Conservation (phyloP, 2,113 vertebrate genomes). For the Psophia crepitans region DNA sequence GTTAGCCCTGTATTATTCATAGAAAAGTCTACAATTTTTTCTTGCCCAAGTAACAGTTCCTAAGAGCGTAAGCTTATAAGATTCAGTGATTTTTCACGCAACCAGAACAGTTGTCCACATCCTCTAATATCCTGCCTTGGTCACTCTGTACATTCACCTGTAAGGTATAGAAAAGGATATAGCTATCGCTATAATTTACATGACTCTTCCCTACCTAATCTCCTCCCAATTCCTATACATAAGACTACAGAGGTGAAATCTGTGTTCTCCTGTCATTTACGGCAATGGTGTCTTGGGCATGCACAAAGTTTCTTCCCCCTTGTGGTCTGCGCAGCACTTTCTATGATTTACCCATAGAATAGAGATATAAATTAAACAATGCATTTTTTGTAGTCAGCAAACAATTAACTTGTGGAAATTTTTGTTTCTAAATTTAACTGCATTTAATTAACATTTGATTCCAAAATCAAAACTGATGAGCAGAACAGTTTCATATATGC, state of each 20-base stretch:
- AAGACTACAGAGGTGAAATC: neutral
- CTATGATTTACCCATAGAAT: neutral
- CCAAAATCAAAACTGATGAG: neutral
- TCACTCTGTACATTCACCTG: neutral
- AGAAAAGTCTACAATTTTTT: too few relatives aligned
- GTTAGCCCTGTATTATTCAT: neutral
- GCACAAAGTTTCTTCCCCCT: neutral
- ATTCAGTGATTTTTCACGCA: neutral
- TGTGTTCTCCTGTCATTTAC: neutral
- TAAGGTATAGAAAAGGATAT: neutral
- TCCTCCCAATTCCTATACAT: neutral
- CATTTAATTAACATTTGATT: neutral
- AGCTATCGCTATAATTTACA: neutral
- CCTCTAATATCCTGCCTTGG: neutral
- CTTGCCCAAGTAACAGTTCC: neutral
- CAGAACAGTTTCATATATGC: neutral
- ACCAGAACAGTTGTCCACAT: neutral
- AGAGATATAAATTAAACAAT: neutral
- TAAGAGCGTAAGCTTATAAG: neutral
- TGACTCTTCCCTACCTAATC: neutral
- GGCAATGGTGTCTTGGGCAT: neutral
- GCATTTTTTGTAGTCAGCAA: neutral
- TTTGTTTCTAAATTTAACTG: neutral
- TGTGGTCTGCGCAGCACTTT: neutral
- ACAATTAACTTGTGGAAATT: neutral